phyloP scores from a whole-genome alignment of 2,888 invertebrate species.

The Apotomis turbidana region DNA sequence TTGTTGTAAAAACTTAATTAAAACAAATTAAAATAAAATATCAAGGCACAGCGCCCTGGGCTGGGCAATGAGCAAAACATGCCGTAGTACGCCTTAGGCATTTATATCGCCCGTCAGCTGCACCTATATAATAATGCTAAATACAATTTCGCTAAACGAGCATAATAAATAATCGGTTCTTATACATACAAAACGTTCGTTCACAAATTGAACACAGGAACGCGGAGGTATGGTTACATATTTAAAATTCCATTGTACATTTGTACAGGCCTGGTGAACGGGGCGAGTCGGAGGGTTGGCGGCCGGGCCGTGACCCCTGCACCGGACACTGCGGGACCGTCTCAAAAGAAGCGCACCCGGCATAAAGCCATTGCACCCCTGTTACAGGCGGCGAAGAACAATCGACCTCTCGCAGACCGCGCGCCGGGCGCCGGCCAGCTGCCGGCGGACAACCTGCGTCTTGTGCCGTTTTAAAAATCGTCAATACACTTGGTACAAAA shows the following conservation, averaged over 20 bases:
- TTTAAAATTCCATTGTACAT: conserved; percentile 48
- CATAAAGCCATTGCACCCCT: conserved; percentile 61
- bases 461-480: background rate
- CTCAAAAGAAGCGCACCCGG: conserved; percentile 81
- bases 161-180: conserved; percentile 1
- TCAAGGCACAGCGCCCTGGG: background rate
- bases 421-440: conserved; percentile 51
- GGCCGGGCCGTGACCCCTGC: conserved; percentile 80
- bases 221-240: conserved; percentile 43
- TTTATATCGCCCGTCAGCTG: background rate
- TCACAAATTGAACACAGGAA: conserved; percentile 45
- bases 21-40: no score
- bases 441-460: conserved; percentile 45
- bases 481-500: conserved; percentile 17
- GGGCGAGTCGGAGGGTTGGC: conserved; percentile 74
- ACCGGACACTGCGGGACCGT: conserved; percentile 79
- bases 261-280: conserved; percentile 47
- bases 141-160: conserved; percentile 34
- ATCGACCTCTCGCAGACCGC: conserved; percentile 55
- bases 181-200: background rate
- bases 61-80: background rate
- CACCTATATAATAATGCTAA: background rate
- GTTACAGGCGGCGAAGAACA: conserved; percentile 55
- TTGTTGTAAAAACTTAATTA: no score
- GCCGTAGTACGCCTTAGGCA: background rate